phyloP scores from a whole-genome alignment of 2,888 invertebrate genomes.

The Lobophora halterata region DNA sequence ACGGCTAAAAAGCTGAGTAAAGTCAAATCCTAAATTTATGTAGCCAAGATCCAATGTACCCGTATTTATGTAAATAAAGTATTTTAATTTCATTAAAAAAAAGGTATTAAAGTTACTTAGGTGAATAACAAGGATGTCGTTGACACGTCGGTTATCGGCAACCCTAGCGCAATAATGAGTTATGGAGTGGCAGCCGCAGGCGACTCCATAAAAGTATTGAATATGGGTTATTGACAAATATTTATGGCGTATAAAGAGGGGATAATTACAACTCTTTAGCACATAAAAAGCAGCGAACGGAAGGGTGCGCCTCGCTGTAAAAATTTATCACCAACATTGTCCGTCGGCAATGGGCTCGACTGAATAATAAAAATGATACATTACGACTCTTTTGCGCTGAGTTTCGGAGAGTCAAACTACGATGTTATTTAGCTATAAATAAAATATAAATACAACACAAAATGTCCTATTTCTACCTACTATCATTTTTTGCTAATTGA shows the following conservation, averaged over 20 bases:
- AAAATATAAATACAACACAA: no score
- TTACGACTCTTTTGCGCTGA: conserved; percentile 30
- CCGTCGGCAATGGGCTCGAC: conserved; percentile 50
- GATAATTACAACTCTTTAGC: conserved; percentile 80
- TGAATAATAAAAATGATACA: conserved; percentile 50
- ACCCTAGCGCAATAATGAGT: conserved; percentile 71
- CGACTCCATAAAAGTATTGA: conserved; percentile 75
- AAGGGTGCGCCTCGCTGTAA: conserved; percentile 71
- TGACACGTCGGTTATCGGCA: conserved; percentile 54
- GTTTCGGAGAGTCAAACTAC: conserved; percentile 23
- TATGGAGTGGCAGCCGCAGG: conserved; percentile 70
- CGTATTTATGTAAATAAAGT: no score
- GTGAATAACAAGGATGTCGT: conserved; percentile 52
- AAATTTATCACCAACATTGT: conserved; percentile 71
- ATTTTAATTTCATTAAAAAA: no score
- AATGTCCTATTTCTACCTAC: no score
- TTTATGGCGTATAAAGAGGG: conserved; percentile 78
- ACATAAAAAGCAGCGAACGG: conserved; percentile 68
- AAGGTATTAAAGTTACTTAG: conserved; percentile 29
- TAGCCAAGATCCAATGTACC: no score
- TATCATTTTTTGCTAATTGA: no score
- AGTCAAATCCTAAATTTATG: no score
- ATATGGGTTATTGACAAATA: conserved; percentile 79
- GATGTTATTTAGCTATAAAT: conserved; percentile 17
- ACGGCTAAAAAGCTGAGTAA: no score